A percentile compares a stretch with the other conserved stretches of the same genome.
Conservation (phyloP, 1,140 invertebrate genomes). For the Drosophila nannoptera region DNA sequence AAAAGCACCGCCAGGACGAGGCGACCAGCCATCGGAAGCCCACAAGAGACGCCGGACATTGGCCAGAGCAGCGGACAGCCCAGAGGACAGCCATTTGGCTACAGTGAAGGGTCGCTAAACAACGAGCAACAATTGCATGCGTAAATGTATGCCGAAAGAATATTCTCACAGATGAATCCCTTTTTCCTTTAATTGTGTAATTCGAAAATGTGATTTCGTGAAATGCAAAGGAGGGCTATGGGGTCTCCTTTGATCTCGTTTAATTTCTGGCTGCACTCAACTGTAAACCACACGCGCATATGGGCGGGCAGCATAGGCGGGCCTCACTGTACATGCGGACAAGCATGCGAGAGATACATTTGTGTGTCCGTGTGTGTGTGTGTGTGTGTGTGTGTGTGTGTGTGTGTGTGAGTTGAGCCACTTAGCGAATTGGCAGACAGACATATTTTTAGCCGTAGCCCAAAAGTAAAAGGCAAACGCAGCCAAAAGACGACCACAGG, state of each 20-base stretch:
- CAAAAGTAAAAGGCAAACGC: constrained; percentile 58
- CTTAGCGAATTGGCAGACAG: constrained; percentile 71
- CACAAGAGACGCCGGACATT: constrained; percentile 29
- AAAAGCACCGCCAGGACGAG: constrained; percentile 5
- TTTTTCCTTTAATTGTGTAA: too few relatives aligned
- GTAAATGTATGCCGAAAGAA: not conserved
- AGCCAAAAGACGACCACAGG: constrained; percentile 19
- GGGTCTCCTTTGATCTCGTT: too few relatives aligned
- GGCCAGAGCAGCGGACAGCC: constrained; percentile 5
- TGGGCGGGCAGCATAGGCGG: not conserved
- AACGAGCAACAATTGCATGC: not conserved
- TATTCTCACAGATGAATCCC: not conserved
- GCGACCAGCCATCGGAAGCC: constrained; percentile 1
- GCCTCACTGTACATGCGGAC: constrained; percentile 7
- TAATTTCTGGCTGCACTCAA: constrained; percentile 1
- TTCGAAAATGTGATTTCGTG: too few relatives aligned
- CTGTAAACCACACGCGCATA: not conserved
- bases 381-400: not conserved
- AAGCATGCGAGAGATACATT: not conserved
- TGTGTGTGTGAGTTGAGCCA: constrained; percentile 50
- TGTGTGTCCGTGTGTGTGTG: too few relatives aligned
- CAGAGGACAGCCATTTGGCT: constrained; percentile 1
- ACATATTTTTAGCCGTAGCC: constrained; percentile 67
- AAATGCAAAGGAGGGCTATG: too few relatives aligned
- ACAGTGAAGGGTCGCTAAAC: constrained; percentile 14